Evolutionary conservation across 2,888 invertebrate genomes (phyloP).

Genomic region (Diabrotica balteata): DNA sequence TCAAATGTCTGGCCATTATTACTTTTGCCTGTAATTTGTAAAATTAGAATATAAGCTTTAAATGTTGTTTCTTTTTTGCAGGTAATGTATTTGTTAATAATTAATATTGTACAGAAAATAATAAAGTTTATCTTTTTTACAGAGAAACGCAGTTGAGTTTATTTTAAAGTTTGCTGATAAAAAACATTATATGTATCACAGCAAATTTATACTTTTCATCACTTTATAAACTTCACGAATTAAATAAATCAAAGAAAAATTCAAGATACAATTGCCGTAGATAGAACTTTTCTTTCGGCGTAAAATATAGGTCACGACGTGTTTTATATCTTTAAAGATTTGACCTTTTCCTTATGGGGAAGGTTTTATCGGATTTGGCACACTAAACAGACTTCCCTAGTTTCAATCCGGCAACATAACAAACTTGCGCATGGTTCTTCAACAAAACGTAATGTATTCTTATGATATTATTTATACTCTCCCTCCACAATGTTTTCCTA

Average conservation of each 20-base stretch:
- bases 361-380: slow-evolving; percentile 18
- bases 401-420: slow-evolving; percentile 2
- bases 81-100: no score
- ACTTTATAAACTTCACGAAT: neutral
- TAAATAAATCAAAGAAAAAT: neutral
- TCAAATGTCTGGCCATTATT: no score
- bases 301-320: slow-evolving; percentile 12
- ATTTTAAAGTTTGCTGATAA: no score
- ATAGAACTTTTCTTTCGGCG: slow-evolving; percentile 9
- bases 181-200: no score
- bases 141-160: no score
- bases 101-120: no score
- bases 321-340: slow-evolving; percentile 4
- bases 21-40: no score
- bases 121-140: no score
- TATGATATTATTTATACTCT: neutral
- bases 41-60: no score
- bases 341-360: slow-evolving; percentile 11
- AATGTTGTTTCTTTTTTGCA: no score
- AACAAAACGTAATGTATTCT: neutral
- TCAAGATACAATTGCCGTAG: neutral
- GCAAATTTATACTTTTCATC: no score
- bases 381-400: slow-evolving; percentile 1
- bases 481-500: no score
- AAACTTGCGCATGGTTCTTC: neutral